Base-by-base conservation (phyloP, 2,113 vertebrate genomes). In the Aegypius monachus region DNA sequence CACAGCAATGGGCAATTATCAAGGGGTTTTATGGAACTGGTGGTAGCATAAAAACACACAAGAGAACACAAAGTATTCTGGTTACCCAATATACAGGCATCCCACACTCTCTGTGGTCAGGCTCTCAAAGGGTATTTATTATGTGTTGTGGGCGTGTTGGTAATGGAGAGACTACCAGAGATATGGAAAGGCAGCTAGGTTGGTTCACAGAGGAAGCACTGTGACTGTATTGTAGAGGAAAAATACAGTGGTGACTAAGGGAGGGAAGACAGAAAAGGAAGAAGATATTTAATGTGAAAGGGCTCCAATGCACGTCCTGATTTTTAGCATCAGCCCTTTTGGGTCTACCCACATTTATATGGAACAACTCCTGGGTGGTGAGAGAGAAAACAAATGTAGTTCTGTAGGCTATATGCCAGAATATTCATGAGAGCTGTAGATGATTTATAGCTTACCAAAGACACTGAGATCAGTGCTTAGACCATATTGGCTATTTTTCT, bases 371-470 rank as follows among this genome's bases (percentile, higher is more conserved):
- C 62, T 86, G 74, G 53, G 48, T 88, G 67, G 43, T 90, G 83
- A 81, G 81, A 91, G 43, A 80, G 40, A 89, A 93, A 90, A 82
- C 47, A 78, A 95, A 85, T 45, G 77, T 53, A 61, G 25, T 70
- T 90, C 70, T 77, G 48, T 73, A 89, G 70, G 66, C 73, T 87
- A 11, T 34, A 34, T 25, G 58, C 93, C 93, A 96, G 81, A 90
- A 87, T 55, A 75, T 86, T 96, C 42, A 25, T 91, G 74, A 95
- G 58, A 94, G 52, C 36, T 81, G 67, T 47, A 59, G 47, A 62
- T 94, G 58, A 95, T 95, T 93, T 97, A 85, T n/a, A 67, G 34
- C 31, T 87, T 95, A 90, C 29, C 50, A 88, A 93, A 91, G 91
- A 58, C 66, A 83, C 89, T 71, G 87, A 95, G 59, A 91, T 96